Evolutionary conservation across 2,113 vertebrate genomes (phyloP), one percentile per base, ranked within the genome.

Genomic region (Petaurus breviceps): DNA sequence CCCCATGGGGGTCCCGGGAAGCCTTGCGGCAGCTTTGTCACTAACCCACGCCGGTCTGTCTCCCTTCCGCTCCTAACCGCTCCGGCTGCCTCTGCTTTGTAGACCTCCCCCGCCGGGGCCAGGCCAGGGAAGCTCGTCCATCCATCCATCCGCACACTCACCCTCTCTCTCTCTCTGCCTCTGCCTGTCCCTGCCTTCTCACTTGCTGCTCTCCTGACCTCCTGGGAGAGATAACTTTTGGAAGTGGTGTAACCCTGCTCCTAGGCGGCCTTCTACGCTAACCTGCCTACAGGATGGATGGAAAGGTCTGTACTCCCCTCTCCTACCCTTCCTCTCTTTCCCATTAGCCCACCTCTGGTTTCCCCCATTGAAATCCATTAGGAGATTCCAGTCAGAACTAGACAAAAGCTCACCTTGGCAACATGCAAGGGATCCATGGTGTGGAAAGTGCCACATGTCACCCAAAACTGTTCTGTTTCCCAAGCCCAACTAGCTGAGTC

Each of bases 121-220:
- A 94, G 37, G 95, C 92, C 92, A 12, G 96, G 94, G 92, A 10
- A 31, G 93, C 96, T 93, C 92, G 4, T 68, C 31, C 31, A 37
- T 37, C 10, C 92, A 5, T 68, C 31, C 31, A 37, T 37, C 10
- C 93, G 96, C 92, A 25, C 95, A 90, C 16, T 91, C 92, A 89
- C 52, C 92, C 94, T 93, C 93, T 90, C 47, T 91, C 96, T 46
- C 51, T 50, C 31, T 26, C 26, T 90, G 43, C 51, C 68, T 96
- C 94, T 97, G 96, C 97, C 96, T 97, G 0, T 97, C 93, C 98
- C 92, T 97, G 97, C 97, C 97, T 97, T 91, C 97, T 97, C 95
- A 57, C 96, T 92, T 97, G 68, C 93, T 97, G 61, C 90, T 95
- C 96, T 95, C 94, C 0, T 28, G 93, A 0, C 53, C 95, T 96